A percentile compares a stretch with the other conserved stretches of the same genome.
These are phyloP conservation scores for Lepidochitona cinerea DNA, from an alignment of 2,888 invertebrate species.

Conservation along the genomic window DNA sequence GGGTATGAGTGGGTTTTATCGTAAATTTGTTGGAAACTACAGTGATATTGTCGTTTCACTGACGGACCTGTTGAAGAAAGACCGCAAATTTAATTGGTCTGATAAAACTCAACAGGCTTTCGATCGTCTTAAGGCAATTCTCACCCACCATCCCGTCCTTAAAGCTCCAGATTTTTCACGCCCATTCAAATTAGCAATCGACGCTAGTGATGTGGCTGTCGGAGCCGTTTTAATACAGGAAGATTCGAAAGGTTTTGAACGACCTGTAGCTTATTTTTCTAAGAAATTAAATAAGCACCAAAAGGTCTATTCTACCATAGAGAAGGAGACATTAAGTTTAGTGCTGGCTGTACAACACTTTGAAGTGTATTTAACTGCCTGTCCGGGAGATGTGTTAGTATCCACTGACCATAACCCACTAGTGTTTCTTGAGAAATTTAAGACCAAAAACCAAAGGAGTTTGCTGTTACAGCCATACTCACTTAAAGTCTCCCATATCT, in stretches of 20 bases:
- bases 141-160: background rate
- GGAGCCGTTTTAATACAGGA: slow-evolving; percentile 8
- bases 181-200: background rate
- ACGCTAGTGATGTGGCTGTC: background rate
- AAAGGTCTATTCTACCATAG: slow-evolving; percentile 14
- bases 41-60: background rate
- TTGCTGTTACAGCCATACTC: background rate
- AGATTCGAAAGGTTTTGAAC: slow-evolving; percentile 4
- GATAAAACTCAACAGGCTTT: background rate
- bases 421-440: background rate
- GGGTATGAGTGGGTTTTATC: slow-evolving; percentile 5
- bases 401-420: slow-evolving; percentile 5
- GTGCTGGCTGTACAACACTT: slow-evolving; percentile 17
- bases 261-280: slow-evolving; percentile 6
- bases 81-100: background rate
- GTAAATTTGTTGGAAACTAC: background rate
- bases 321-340: slow-evolving; percentile 16
- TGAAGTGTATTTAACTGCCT: slow-evolving; percentile 16
- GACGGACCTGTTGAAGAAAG: slow-evolving; percentile 9
- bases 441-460: slow-evolving; percentile 3
- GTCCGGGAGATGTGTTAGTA: no score
- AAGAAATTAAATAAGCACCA: no score
- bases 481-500: background rate
- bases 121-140: background rate
- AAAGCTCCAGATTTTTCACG: background rate